Evolutionary conservation across 1,140 invertebrate species (phyloP), one percentile per base, ranked within the genome.

Genomic region (Harpegnathos saltator): DNA sequence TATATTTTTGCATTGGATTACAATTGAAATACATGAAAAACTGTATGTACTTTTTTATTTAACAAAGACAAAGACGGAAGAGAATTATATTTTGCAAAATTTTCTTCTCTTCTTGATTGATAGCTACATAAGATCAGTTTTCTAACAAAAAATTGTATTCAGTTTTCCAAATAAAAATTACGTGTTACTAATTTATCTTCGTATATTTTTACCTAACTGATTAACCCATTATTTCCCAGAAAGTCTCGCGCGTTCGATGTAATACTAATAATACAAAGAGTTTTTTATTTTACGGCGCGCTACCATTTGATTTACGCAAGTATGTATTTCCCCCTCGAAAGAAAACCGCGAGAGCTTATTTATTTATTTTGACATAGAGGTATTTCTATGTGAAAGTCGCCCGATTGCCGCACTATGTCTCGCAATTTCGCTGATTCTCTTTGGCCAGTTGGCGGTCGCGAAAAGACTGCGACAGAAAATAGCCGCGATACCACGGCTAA

Each of bases 391-490:
- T 24, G 33, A 78, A 78, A 44, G 56, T 22, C 24, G 33, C 11
- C 14, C 52, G 48, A 58, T 71, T 44, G 63, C 29, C 63, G 17
- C 33, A 69, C 12, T 69, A 50, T 17, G 11, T 77, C 58, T n/a
- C 33, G 52, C 14, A 52, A 58, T 80, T 80, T 69, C 33, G 52
- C 52, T 12, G 33, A 78, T 69, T 56, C 56, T 80, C 29, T n/a
- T 48, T 65, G 22, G 58, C 5, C 54, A n/a, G 24, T 44, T 33
- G 52, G 50, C 17, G 24, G 69, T 22, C 75, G 9, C 65, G 65
- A 69, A 58, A 80, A n/a, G n/a, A 71, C 14, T 69, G 38, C 33
- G 22, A 14, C 14, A 3, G 65, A 80, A 80, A 80, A 80, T 69
- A 29, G 22, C 33, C 15, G 50, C 65, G 65, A 22, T 80, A 71